These are phyloP conservation scores for Ditula angustiorana DNA, from an alignment of 2,888 invertebrate species.

Conservation along the genomic window DNA sequence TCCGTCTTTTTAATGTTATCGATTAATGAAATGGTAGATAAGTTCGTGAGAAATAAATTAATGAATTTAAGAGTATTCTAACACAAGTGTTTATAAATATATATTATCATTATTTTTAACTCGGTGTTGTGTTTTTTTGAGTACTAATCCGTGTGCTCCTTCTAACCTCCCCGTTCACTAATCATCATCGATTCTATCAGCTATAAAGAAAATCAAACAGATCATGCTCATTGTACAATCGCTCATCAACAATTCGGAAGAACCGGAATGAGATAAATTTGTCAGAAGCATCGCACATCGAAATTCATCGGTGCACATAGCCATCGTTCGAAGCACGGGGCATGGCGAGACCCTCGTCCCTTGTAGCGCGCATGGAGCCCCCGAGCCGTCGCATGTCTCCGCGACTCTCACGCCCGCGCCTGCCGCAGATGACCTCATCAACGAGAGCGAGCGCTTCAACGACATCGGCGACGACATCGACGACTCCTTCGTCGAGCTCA, in stretches of 20 bases:
- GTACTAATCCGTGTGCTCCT: conserved; percentile 73
- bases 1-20: conserved; percentile 80
- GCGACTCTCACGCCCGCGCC: conserved; percentile 56
- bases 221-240: conserved; percentile 43
- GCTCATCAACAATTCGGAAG: conserved; percentile 45
- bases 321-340: conserved; percentile 66
- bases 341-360: conserved; percentile 60
- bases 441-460: conserved; percentile 96
- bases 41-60: conserved; percentile 84
- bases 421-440: conserved; percentile 92
- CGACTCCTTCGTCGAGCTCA: conserved; percentile 94
- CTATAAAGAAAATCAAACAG: conserved; percentile 63
- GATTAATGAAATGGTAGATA: conserved; percentile 81
- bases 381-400: conserved; percentile 49
- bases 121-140: conserved; percentile 72
- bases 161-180: conserved; percentile 57
- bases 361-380: conserved; percentile 31
- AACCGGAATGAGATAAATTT: conserved; percentile 48
- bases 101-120: conserved; percentile 85
- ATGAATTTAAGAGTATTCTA: conserved; percentile 85
- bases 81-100: conserved; percentile 86
- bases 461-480: conserved; percentile 97
- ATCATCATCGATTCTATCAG: conserved; percentile 79
- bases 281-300: conserved; percentile 22
- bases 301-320: conserved; percentile 56